Conservation (phyloP, 1,140 invertebrate genomes). For the Trissolcus basalis region DNA sequence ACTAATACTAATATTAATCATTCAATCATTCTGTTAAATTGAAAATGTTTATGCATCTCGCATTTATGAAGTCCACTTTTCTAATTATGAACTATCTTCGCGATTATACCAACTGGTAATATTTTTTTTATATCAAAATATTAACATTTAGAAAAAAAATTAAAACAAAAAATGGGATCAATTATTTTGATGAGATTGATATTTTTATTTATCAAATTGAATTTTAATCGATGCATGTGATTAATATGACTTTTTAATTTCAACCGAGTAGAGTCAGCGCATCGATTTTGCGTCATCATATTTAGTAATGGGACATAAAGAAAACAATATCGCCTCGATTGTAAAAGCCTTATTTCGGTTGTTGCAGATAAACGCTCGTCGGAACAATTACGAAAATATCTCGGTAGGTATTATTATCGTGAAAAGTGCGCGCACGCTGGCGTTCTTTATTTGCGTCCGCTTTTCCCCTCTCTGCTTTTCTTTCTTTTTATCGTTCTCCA, state of each 20-base stretch:
- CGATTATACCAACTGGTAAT: too few species aligned
- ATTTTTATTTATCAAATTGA: conserved; percentile 3
- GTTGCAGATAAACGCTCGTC: conserved; percentile 35
- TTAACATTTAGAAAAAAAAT: too few species aligned
- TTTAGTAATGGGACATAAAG: conserved; percentile 26
- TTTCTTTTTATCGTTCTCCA: conserved; percentile 63
- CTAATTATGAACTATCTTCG: too few species aligned
- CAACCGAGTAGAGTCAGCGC: too few species aligned
- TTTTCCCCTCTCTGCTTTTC: conserved; percentile 9
- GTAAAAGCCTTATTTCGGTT: conserved; percentile 44
- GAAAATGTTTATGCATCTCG: too few species aligned
- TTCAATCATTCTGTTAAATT: too few species aligned
- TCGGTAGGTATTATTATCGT: conserved; percentile 46
- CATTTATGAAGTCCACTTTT: too few species aligned
- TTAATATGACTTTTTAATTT: too few species aligned
- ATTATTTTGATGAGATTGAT: background rate
- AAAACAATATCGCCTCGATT: conserved; percentile 50
- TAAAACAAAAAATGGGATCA: too few species aligned
- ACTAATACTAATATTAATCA: too few species aligned
- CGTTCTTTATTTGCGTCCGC: background rate
- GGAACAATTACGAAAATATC: conserved; percentile 52
- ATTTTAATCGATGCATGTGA: background rate
- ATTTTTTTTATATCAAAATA: too few species aligned
- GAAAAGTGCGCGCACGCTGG: conserved; percentile 22
- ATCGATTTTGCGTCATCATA: too few species aligned